Evolutionary conservation across 1,140 invertebrate species (phyloP).

Genomic region (Procambarus clarkii): DNA sequence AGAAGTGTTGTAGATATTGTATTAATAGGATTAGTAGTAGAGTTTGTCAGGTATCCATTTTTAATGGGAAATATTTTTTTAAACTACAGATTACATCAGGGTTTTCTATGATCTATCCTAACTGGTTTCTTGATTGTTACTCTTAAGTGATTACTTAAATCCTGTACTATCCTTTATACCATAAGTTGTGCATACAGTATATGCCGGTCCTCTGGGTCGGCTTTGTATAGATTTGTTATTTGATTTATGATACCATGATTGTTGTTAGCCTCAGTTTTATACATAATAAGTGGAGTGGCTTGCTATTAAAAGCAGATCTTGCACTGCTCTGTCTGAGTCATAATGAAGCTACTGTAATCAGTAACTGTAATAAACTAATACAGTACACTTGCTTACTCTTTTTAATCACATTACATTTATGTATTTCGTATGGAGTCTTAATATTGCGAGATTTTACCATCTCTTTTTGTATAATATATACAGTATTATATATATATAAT

Average conservation of each 20-base stretch:
- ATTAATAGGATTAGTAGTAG: background rate
- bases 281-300: slow-evolving; percentile 3
- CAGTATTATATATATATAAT: too few relatives aligned
- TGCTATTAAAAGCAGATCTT: slow-evolving; percentile 3
- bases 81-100: slow-evolving; percentile 8
- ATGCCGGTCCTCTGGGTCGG: background rate
- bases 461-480: too few relatives aligned
- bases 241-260: background rate
- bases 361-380: background rate
- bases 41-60: slow-evolving; percentile 20
- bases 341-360: slow-evolving; percentile 10
- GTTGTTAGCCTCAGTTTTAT: slow-evolving; percentile 5
- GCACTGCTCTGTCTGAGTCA: background rate
- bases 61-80: slow-evolving; percentile 21
- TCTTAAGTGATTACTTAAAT: background rate
- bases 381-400: background rate
- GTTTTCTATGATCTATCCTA: slow-evolving; percentile 5
- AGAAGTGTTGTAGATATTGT: slow-evolving; percentile 14
- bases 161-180: background rate
- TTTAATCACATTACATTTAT: background rate
- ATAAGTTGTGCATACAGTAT: background rate
- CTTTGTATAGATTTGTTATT: background rate
- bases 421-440: too few relatives aligned
- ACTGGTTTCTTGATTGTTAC: slow-evolving; percentile 1
- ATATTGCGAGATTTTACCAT: too few relatives aligned